These are phyloP conservation scores for Catagonus wagneri DNA, from an alignment of 2,113 vertebrate species.

Conservation along the genomic window DNA sequence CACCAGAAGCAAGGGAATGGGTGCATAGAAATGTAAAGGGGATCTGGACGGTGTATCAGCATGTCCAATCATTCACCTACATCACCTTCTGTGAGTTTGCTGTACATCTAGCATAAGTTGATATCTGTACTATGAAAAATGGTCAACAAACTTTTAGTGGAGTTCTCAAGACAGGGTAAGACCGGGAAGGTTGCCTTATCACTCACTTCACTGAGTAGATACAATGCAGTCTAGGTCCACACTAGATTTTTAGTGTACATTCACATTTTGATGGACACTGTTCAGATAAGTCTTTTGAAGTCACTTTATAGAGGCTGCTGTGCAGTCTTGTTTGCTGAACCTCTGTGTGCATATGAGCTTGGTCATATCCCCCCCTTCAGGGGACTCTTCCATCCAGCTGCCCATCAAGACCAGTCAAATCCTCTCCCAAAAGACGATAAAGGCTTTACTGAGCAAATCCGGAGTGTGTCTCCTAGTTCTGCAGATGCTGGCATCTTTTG, in stretches of 20 bases:
- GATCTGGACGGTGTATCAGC: neutral
- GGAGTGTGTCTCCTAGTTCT: neutral
- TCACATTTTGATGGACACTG: neutral
- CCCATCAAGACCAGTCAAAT: neutral
- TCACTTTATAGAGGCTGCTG: neutral
- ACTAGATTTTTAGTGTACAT: neutral
- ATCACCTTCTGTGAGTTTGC: neutral
- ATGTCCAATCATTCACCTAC: neutral
- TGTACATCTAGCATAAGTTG: neutral
- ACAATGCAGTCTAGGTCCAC: neutral
- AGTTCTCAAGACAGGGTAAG: neutral
- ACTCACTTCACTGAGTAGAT: neutral
- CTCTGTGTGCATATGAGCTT: neutral
- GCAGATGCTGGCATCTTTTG: neutral
- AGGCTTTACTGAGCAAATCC: slow-evolving; percentile 5
- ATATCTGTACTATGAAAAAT: neutral
- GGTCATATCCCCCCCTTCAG: neutral
- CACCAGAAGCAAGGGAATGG: neutral
- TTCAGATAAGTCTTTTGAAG: slow-evolving; percentile 22
- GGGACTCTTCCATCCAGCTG: slow-evolving; percentile 11
- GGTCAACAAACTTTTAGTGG: neutral
- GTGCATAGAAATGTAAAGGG: neutral
- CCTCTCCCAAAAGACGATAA: neutral
- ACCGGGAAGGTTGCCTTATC: neutral
- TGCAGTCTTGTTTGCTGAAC: neutral